Conservation (phyloP, 1,140 invertebrate genomes). For the Rhyacophila brunnea region DNA sequence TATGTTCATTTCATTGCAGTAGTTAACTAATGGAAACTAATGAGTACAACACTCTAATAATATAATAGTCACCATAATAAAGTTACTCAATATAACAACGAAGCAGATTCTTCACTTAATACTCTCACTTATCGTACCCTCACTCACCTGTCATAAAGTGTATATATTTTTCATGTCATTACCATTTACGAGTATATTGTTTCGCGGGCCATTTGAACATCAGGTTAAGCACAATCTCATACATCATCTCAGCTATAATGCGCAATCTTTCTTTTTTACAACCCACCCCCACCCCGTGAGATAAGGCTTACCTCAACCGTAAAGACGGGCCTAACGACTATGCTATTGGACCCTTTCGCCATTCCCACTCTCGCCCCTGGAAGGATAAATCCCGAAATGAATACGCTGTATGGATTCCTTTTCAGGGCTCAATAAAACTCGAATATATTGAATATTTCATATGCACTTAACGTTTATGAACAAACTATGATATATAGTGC, state of each 20-base stretch:
- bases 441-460: conserved; percentile 9
- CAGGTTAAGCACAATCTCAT: not conserved
- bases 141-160: too few relatives aligned
- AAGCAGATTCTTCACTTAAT: too few relatives aligned
- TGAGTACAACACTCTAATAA: too few relatives aligned
- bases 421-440: conserved; percentile 2
- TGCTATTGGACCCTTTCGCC: not conserved
- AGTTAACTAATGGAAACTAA: too few relatives aligned
- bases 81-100: too few relatives aligned
- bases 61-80: too few relatives aligned
- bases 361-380: conserved; percentile 1
- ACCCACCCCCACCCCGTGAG: not conserved
- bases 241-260: conserved; percentile 7
- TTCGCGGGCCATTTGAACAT: not conserved
- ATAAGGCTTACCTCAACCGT: conserved; percentile 19
- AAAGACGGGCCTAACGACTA: conserved; percentile 17
- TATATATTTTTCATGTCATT: too few relatives aligned
- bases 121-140: too few relatives aligned
- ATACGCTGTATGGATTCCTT: not conserved
- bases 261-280: conserved; percentile 19
- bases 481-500: too few relatives aligned
- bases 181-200: not conserved
- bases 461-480: too few relatives aligned
- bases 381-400: conserved; percentile 10
- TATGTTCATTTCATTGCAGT: too few relatives aligned